Evolutionary conservation across 1,140 invertebrate species (phyloP), one percentile per base, ranked within the genome.

Genomic region (Spodoptera frugiperda): DNA sequence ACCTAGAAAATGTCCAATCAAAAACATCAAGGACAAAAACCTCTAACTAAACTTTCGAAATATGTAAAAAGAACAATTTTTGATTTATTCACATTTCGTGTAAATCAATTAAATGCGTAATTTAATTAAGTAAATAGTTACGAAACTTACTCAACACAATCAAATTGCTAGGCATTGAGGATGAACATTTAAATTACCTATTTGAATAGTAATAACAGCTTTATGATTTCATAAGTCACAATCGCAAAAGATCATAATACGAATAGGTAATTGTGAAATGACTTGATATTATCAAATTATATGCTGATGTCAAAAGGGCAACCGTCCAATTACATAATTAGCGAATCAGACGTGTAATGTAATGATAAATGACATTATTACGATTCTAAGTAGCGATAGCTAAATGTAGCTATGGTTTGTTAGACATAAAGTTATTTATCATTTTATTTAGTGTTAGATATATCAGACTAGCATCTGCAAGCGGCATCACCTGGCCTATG

Each of bases 261-360:
- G 21, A 55, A 55, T 55, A 19, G 19, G 9, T 11, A 33, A 59
- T 30, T 59, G 12, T 5, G 2, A 21, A 59, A 3, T 15, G n/a
- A 33, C 39, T 39, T 57, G 19, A 57, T 51, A 51, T 51, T 51
- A 51, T n/a, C 15, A 51, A 25, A 21, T 25, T 14, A 14, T 59
- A 15, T 11, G 25, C 21, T 25, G 25, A 33, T 59, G 55, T 59
- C 30, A 33, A 59, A 59, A 59, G 25, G 14, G 11, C 30, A 59
- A 39, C 12, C 14, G n/a, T 33, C 55, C 30, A 59, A 33, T 59
- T 59, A 59, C 21, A 39, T 39, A 59, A 59, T 39, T 39, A 59
- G 25, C 14, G 3, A 59, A 59, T 59, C 55, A 59, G 30, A 33
- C 55, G 30, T 10, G 54, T 14, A 57, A 21, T 10, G 54, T 14